Evolutionary conservation across 2,888 invertebrate genomes (phyloP), one percentile per base, ranked within the genome.

Genomic region (Vesta saturnalis): DNA sequence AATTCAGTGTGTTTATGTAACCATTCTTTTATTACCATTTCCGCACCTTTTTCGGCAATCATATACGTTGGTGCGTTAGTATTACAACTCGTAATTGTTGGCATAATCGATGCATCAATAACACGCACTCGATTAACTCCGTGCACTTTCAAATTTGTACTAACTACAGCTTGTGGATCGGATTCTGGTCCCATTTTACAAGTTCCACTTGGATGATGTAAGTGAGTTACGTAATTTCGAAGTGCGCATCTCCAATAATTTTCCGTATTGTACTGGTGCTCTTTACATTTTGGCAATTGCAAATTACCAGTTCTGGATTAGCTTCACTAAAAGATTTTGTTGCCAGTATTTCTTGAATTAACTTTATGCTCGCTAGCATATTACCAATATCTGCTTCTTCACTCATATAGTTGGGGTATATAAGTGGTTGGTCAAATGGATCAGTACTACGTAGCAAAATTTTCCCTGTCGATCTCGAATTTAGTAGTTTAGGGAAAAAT

Each of bases 81-180:
- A 73, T 89, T 89, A 0, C 85, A 89, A 60, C 88, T 86, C 0
- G 86, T 82, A 30, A 89, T 91, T 0, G 83, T 87, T 0, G 94
- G 94, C 92, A 95, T 94, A 14, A 95, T 86, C 74, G 93, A 93
- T 0, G 91, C 93, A 80, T 95, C 95, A 1, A 93, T 87, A 0
- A 95, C 91, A 18, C 94, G 86, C 5, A 95, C 84, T 0, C 87
- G 85, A 1, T 84, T 81, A 0, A 94, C 82, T 0, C 93, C 94
- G 68, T 91, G 86, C 0, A 93, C 91, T 78, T 84, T 85, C 5
- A 93, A 78, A 60, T 90, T 86, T 0, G 89, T 83, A 81, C 92
- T 90, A 0, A 93, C 92, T 0, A 93, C 93, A 1, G 94, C 93
- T 0, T 88, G 89, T 0, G 88, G 87, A 80, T 95, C 94, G 63